Evolutionary conservation across 2,797 vertebrate genomes (phyloP), one percentile per base, ranked within the genome.

Genomic region (Arrhamphus sclerolepis): DNA sequence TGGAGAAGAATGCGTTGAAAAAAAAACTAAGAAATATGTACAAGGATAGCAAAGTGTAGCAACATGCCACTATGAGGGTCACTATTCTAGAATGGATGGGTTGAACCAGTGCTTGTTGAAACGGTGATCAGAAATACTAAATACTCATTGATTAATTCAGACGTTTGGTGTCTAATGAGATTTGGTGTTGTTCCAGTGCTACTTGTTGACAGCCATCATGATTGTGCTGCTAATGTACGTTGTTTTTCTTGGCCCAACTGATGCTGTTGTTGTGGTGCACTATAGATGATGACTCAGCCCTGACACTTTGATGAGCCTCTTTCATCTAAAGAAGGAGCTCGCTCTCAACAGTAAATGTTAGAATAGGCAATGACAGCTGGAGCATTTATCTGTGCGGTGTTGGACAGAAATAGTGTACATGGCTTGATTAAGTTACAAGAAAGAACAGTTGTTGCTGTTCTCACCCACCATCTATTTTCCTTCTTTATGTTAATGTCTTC

Each of bases 391-490:
- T 65, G 69, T 72, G 68, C 60, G 43, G 22, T 22, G 63, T 34
- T 29, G 38, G 68, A 31, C 66, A 34, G 61, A 63, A 52, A 22
- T 26, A 26, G 24, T 26, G 24, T 14, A 50, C 62, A 41, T 55
- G 19, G 46, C 66, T 76, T 87, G 80, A 88, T 88, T 75, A 84
- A 82, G 64, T 81, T 68, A 84, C 21, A 7, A 64, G 60, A 44
- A 44, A 75, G 70, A 85, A 76, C n/a, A n/a, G n/a, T 75, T 83
- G 73, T 72, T 28, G 47, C 29, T 62, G 56, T 72, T 53, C 51
- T 56, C 46, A 28, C 47, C 44, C 52, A 24, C 58, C 70, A 40
- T 68, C 77, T 73, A 47, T 63, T 78, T 57, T 29, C 46, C 59
- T 63, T 69, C 41, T 70, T 74, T 60, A 38, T 38, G 34, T 38